Base-by-base conservation (phyloP, 92 coral and sea anemone species). In the Phymanthus crucifer region DNA sequence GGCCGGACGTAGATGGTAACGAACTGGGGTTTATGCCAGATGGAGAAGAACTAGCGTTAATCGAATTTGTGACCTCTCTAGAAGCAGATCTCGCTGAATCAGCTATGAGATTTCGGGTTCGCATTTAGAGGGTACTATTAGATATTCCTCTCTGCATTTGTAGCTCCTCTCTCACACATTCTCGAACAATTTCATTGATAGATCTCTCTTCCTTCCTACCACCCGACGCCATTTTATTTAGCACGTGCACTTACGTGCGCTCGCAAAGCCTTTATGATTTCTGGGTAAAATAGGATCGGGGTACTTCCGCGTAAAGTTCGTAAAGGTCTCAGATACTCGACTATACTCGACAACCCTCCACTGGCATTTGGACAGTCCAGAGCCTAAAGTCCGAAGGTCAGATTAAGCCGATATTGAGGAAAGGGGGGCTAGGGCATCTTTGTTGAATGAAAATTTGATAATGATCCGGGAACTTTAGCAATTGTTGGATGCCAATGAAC, bases 41-140 rank as follows among this genome's bases (percentile, higher is more conserved):
- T n/a, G n/a, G n/a, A n/a, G n/a, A n/a, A n/a, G n/a, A n/a, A n/a
- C n/a, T n/a, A n/a, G n/a, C n/a, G n/a, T n/a, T n/a, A 24, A 72
- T 12, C 66, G 74, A 34, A 84, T 73, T 70, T 70, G 70, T 48
- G 38, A 54, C 71, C 21, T 79, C 66, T 54, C 88, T 72, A 32
- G 84, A 77, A 37, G 85, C 88, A 78, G 85, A 78, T 67, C 85
- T 71, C 18, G 88, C 85, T 34, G 88, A 84, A 79, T 74, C 56
- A 17, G 85, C 85, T 48, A 78, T 84, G 3, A 84, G 84, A 65
- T 79, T 76, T 68, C 88, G 80, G 73, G 85, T 84, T 80, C 88
- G 19, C 31, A 70, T 27, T 70, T 75, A 37, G 14, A 84, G 71
- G 61, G 71, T 77, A 1, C 83, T 45, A 78, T 84, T 84, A 65